Evolutionary conservation across 2,797 vertebrate species (phyloP).

Genomic region (Oreortyx pictus): DNA sequence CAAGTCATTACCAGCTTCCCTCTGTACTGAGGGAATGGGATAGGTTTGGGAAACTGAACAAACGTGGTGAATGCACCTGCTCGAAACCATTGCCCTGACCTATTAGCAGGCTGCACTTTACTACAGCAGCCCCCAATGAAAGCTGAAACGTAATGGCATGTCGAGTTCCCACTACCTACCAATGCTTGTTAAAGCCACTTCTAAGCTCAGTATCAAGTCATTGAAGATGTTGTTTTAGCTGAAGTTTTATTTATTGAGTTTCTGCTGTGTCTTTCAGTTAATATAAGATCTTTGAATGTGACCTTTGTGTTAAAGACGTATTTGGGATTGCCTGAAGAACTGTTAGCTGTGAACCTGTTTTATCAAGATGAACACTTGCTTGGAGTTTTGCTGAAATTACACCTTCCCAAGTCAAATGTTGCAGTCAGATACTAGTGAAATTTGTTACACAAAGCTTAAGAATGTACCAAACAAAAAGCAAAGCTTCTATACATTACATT

Average conservation of each 20-base stretch:
- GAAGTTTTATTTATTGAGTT: not conserved
- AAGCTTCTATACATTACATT: not conserved
- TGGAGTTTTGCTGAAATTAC: not conserved
- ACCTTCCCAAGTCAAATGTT: not conserved
- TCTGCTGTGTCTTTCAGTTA: not conserved
- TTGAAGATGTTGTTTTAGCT: not conserved
- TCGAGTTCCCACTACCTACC: not conserved
- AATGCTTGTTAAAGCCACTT: not conserved
- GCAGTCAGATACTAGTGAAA: not conserved
- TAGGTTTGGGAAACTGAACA: not conserved
- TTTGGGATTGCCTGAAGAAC: not conserved
- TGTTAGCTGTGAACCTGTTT: not conserved
- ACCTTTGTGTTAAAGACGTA: not conserved
- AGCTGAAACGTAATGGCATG: fast-evolving
- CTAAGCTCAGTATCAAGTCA: not conserved
- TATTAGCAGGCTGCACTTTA: not conserved
- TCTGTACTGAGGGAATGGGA: not conserved
- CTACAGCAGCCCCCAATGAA: not conserved
- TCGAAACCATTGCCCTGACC: not conserved
- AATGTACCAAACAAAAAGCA: not conserved
- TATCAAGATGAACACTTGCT: not conserved
- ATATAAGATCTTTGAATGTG: not conserved
- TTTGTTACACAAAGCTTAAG: not conserved
- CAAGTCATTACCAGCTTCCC: not conserved
- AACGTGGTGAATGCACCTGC: not conserved